Evolutionary conservation across 2,888 invertebrate genomes (phyloP).

Genomic region (Drosophila picticornis): DNA sequence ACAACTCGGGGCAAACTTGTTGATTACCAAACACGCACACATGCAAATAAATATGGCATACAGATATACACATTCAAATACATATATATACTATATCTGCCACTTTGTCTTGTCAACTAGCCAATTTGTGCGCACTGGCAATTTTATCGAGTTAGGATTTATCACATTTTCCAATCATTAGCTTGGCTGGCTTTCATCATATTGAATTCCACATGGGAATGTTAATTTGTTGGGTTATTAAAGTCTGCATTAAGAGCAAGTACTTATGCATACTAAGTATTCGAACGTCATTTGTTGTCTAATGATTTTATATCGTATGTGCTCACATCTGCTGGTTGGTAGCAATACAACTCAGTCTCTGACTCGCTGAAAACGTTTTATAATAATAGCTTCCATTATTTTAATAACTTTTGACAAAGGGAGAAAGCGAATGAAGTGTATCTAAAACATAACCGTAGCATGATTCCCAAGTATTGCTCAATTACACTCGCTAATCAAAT

Average conservation of each 20-base stretch:
- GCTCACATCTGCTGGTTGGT: not conserved
- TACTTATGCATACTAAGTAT: conserved; percentile 31
- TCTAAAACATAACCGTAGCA: not conserved
- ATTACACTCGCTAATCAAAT: not conserved
- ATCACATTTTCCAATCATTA: conserved; percentile 69
- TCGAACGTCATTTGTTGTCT: conserved; percentile 38
- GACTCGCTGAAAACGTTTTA: not conserved
- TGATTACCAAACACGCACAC: conserved; percentile 54
- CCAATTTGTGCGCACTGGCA: conserved; percentile 46
- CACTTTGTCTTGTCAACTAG: conserved; percentile 51
- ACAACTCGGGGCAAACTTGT: conserved; percentile 60
- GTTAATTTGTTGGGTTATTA: conserved; percentile 34
- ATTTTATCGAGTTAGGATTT: conserved; percentile 66
- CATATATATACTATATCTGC: not conserved
- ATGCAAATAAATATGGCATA: not conserved
- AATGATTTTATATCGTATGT: conserved; percentile 2
- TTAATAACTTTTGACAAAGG: not conserved
- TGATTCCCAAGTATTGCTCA: not conserved
- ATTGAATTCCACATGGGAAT: conserved; percentile 22
- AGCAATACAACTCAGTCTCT: not conserved
- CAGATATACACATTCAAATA: not conserved
- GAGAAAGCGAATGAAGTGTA: not conserved
- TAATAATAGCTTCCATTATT: not conserved
- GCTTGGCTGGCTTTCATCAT: conserved; percentile 23
- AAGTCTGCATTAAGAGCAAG: conserved; percentile 24